Conservation (phyloP, 2,888 invertebrate species). For the Smittia sp. region DNA sequence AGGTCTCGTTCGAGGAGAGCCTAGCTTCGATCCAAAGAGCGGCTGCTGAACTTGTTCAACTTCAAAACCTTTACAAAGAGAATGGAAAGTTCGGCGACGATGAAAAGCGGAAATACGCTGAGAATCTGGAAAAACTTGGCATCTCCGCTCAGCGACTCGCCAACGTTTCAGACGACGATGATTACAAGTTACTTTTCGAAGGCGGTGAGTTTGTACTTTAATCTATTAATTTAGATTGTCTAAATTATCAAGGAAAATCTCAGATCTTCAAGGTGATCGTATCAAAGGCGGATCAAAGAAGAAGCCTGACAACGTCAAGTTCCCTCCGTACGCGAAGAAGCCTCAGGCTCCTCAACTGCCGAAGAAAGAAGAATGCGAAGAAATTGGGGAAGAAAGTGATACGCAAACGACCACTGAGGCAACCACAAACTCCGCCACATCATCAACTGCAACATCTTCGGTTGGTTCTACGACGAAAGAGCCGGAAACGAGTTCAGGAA, state of each 20-base stretch:
- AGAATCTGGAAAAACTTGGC: conserved; percentile 58
- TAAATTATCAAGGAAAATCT: no score
- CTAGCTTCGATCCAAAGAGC: conserved; percentile 60
- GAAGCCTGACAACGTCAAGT: conserved; percentile 36
- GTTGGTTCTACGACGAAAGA: conserved; percentile 46
- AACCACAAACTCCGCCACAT: conserved; percentile 24
- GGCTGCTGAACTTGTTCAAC: conserved; percentile 59
- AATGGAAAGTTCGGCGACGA: conserved; percentile 57
- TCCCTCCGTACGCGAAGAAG: conserved; percentile 33
- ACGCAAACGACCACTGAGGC: neutral
- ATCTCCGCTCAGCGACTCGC: conserved; percentile 60
- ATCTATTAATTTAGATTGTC: neutral
- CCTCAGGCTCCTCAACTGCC: neutral
- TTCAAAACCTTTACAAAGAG: conserved; percentile 62
- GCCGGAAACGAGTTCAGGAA: conserved; percentile 53
- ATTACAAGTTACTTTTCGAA: conserved; percentile 55
- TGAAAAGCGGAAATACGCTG: conserved; percentile 60
- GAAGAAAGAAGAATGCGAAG: conserved; percentile 43
- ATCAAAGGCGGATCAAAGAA: conserved; percentile 30
- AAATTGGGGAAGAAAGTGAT: conserved; percentile 55
- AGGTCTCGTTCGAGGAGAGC: conserved; percentile 55
- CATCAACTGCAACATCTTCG: conserved; percentile 45
- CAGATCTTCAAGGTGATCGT: conserved; percentile 12
- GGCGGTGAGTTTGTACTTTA: conserved; percentile 43
- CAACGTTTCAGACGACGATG: conserved; percentile 56